Base-by-base conservation (phyloP, 2,888 invertebrate genomes). In the Polia nebulosa region DNA sequence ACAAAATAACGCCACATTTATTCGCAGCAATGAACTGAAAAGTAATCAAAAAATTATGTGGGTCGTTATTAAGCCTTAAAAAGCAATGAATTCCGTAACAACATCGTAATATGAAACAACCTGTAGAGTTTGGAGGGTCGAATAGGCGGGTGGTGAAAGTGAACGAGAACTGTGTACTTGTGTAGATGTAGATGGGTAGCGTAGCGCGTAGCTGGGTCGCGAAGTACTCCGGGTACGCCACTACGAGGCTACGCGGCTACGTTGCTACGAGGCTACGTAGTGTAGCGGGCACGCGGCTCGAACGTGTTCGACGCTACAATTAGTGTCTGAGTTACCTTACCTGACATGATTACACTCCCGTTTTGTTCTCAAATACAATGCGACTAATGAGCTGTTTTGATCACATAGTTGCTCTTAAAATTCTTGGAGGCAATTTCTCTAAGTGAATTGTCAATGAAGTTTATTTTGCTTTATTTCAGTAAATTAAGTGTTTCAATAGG, bases 41-140 rank as follows among this genome's bases (percentile, higher is more conserved):
- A 47, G 57, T 60, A 60, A 68, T 78, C 41, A 71, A 78, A 82
- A 74, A 57, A 68, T 63, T 77, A 67, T 63, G 67, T 65, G 53
- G 61, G 51, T 55, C 70, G 60, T 82, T 71, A 74, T 63, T 59
- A 62, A 65, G 52, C 70, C 60, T 74, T 74, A 66, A 80, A 71
- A 63, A 57, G 80, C 82, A 74, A 78, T 81, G 66, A 80, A 78
- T 74, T 78, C 63, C 22, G 36, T 66, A 78, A 82, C 67, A 80
- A 68, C 80, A 71, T 79, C 68, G 59, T 65, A 74, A 74, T 65
- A 62, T 66, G 36, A 62, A 74, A 78, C 66, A 73, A 78, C 57
- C 66, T 69, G 65, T 79, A 66, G 78, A 59, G 70, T 78, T 77
- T 52, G 49, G 70, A 69, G 57, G 73, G 52, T 56, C 45, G 34